Evolutionary conservation across 2,797 vertebrate genomes (phyloP).

Genomic region (Calcarius lapponicus): DNA sequence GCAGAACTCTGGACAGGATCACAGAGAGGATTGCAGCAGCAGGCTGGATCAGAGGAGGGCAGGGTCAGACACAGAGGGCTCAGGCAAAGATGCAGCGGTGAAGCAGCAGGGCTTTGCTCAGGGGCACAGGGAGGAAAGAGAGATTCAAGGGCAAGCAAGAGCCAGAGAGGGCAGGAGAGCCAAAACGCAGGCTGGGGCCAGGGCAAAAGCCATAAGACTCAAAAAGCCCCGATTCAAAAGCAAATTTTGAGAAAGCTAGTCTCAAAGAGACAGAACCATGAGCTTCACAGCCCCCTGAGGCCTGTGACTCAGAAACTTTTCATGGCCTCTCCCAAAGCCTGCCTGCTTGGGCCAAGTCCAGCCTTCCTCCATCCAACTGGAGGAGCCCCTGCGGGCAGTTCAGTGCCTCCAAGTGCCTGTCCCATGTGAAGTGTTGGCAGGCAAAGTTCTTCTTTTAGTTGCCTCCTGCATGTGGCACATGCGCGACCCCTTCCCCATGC

Average conservation of each 20-base stretch:
- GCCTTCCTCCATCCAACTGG: accelerated
- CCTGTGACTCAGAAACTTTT: not conserved
- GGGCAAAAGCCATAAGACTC: too few relatives aligned
- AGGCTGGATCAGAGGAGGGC: accelerated
- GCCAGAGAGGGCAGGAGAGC: not conserved
- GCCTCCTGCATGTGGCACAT: not conserved
- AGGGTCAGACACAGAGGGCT: not conserved
- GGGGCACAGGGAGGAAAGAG: too few relatives aligned
- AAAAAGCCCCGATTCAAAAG: not conserved
- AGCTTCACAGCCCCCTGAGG: accelerated
- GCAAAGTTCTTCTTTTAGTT: too few relatives aligned
- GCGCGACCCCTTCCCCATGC: accelerated
- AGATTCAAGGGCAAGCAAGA: accelerated
- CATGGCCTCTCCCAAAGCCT: not conserved
- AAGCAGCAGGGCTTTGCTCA: accelerated
- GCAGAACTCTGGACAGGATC: not conserved
- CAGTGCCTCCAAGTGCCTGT: not conserved
- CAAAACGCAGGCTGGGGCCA: not conserved
- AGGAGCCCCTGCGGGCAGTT: too few relatives aligned
- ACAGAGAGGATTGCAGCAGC: accelerated
- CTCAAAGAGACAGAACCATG: not conserved
- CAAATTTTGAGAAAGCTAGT: not conserved
- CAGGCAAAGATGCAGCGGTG: not conserved
- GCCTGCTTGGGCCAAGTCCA: not conserved
- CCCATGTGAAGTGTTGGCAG: not conserved